Percentiles rank a stretch among this genome's conserved stretches.
phyloP scores from a whole-genome alignment of 2,797 vertebrate species.

The Okamejei kenojei region DNA sequence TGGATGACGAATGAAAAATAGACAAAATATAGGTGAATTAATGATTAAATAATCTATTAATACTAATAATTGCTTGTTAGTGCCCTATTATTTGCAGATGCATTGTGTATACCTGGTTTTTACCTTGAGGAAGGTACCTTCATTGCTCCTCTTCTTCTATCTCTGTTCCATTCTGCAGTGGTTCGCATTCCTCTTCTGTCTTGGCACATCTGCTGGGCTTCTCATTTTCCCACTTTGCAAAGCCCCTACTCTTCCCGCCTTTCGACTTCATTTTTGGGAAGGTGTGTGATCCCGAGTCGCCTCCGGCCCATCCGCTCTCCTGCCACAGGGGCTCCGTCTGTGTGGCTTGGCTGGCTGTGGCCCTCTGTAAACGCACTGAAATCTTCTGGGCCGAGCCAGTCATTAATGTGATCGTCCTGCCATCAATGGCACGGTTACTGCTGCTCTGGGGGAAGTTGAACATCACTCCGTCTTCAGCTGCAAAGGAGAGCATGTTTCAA shows the following conservation, averaged over 20 bases:
- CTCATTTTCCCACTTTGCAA: constrained; percentile 83
- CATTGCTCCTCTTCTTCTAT: constrained; percentile 56
- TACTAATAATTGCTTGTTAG: neutral
- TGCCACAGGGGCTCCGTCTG: constrained; percentile 87
- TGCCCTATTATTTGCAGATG: neutral
- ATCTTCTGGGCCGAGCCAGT: constrained; percentile 86
- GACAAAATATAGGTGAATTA: neutral
- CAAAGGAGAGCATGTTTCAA: neutral
- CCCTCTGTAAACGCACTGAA: constrained; percentile 81
- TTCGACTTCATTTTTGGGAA: constrained; percentile 94
- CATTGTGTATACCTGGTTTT: neutral
- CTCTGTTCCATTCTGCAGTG: constrained; percentile 57
- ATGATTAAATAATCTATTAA: neutral
- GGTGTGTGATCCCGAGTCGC: constrained; percentile 77
- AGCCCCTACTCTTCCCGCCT: constrained; percentile 76
- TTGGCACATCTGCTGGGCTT: constrained; percentile 53
- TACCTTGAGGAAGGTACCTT: neutral
- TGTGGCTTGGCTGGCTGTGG: constrained; percentile 85
- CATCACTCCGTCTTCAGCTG: constrained; percentile 80
- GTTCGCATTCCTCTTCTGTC: constrained; percentile 49
- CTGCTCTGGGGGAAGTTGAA: constrained; percentile 73
- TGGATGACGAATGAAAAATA: neutral
- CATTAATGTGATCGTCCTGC: constrained; percentile 82
- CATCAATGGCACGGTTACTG: constrained; percentile 59
- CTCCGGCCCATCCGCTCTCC: constrained; percentile 66